phyloP scores from a whole-genome alignment of 1,140 invertebrate genomes.

The Hylaeus anthracinus region DNA sequence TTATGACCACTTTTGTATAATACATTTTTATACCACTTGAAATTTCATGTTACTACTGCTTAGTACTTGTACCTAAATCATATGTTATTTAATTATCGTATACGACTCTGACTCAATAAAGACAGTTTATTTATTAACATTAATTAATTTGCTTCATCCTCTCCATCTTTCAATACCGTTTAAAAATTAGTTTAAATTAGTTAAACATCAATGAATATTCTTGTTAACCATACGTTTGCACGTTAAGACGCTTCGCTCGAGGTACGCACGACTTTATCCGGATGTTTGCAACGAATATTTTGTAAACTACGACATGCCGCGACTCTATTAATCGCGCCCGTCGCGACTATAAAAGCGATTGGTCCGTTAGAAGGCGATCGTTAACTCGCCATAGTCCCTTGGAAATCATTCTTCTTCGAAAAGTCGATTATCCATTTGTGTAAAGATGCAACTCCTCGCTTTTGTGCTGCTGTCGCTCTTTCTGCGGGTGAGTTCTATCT shows the following conservation, averaged over 20 bases:
- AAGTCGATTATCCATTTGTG: background rate
- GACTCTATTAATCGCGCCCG: background rate
- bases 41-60: no score
- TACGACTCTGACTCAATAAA: no score
- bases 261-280: slow-evolving; percentile 4
- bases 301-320: slow-evolving; percentile 33
- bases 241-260: background rate
- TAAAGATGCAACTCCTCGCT: slow-evolving; percentile 9
- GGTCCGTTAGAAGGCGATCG: background rate
- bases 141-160: no score
- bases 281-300: slow-evolving; percentile 55
- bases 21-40: slow-evolving; percentile 20
- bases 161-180: no score
- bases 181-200: no score
- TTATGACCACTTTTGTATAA: slow-evolving; percentile 5
- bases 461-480: background rate
- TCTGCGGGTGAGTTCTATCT: background rate
- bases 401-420: background rate
- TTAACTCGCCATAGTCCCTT: background rate
- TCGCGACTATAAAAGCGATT: slow-evolving; percentile 47
- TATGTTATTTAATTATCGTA: no score
- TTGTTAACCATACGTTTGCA: no score
- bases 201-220: no score
- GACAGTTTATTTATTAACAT: no score
- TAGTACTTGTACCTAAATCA: background rate